Conservation (phyloP, 2,113 vertebrate genomes). For the Indicator indicator region DNA sequence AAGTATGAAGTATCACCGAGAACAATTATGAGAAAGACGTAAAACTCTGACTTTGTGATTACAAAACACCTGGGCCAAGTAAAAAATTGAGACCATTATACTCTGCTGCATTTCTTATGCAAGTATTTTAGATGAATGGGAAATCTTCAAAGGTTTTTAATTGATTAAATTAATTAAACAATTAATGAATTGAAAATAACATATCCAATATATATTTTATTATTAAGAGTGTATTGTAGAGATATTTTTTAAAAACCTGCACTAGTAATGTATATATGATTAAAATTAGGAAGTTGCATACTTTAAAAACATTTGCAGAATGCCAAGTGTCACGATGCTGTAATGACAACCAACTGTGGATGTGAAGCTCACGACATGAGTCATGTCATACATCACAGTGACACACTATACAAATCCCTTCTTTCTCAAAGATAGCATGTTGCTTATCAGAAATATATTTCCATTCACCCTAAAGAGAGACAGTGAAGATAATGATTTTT, state of each 20-base stretch:
- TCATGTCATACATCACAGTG: accelerated
- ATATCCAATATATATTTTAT: no score
- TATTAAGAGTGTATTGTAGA: not conserved
- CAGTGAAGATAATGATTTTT: not conserved
- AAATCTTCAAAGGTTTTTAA: not conserved
- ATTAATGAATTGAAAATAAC: no score
- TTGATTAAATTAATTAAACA: no score
- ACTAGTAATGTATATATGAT: not conserved
- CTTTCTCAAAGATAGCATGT: not conserved
- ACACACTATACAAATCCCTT: not conserved
- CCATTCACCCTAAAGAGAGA: not conserved
- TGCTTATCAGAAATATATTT: not conserved
- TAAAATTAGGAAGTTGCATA: not conserved
- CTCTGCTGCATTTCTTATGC: not conserved
- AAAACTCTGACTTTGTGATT: not conserved
- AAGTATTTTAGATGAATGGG: not conserved
- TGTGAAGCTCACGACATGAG: not conserved
- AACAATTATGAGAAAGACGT: not conserved
- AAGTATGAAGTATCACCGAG: not conserved
- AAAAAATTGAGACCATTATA: not conserved
- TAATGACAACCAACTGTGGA: not conserved
- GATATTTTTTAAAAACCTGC: not conserved
- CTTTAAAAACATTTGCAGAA: not conserved
- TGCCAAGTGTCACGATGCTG: not conserved
- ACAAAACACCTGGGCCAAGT: not conserved